Percentiles rank a stretch among this genome's conserved stretches.
phyloP scores from a whole-genome alignment of 2,113 vertebrate species.

The Dendrocopos noguchii region DNA sequence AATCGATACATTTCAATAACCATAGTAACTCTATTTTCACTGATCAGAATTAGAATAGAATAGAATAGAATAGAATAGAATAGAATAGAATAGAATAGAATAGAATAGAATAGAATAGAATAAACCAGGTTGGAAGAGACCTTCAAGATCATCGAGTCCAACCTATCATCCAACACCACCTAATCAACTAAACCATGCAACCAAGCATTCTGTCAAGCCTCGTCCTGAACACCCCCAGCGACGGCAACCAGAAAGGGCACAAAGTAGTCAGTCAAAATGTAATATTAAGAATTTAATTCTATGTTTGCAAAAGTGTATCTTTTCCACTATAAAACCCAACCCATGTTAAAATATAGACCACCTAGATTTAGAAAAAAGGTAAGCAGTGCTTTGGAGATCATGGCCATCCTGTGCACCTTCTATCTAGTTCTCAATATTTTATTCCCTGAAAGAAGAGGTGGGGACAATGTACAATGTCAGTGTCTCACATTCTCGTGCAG shows the following conservation, averaged over 20 bases:
- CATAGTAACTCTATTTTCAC: background rate
- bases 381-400: background rate
- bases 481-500: background rate
- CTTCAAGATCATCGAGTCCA: too few relatives aligned
- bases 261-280: background rate
- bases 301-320: background rate
- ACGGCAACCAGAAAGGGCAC: background rate
- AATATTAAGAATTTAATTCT: background rate
- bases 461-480: background rate
- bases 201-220: too few relatives aligned
- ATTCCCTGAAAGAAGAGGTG: background rate
- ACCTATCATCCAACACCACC: too few relatives aligned
- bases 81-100: too few relatives aligned
- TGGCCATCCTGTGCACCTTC: background rate
- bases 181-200: too few relatives aligned
- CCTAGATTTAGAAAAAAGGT: background rate
- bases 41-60: background rate
- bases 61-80: too few relatives aligned
- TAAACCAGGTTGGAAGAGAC: too few relatives aligned
- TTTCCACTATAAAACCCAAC: background rate
- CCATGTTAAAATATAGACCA: background rate
- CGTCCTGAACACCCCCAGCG: too few relatives aligned
- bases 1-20: background rate
- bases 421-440: background rate
- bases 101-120: too few relatives aligned